Evolutionary conservation across 2,113 vertebrate species (phyloP).

Genomic region (Scomber japonicus): DNA sequence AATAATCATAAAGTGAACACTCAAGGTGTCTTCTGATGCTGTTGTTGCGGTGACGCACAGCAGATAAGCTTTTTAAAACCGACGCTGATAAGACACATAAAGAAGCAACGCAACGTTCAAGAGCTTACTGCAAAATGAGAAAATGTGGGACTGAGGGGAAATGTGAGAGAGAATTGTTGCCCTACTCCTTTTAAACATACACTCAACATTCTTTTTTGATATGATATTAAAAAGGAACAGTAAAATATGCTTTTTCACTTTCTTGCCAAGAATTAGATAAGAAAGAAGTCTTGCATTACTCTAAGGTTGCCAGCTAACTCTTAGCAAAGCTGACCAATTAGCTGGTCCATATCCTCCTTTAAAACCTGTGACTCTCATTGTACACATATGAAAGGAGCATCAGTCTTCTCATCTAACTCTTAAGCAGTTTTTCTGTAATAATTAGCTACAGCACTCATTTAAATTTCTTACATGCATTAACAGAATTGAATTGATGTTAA

Average conservation of each 20-base stretch:
- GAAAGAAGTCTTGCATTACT: background rate
- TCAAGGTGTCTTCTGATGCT: conserved; percentile 57
- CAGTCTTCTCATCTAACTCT: background rate
- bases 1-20: conserved; percentile 61
- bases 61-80: conserved; percentile 45
- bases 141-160: background rate
- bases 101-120: conserved; percentile 35
- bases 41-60: conserved; percentile 68
- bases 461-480: background rate
- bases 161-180: background rate
- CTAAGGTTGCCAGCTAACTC: background rate
- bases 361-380: too few relatives aligned
- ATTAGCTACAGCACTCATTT: background rate
- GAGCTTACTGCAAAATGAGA: background rate
- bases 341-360: too few relatives aligned
- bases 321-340: too few relatives aligned
- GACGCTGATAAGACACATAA: conserved; percentile 54
- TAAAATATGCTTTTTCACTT: background rate
- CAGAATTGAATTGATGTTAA: too few relatives aligned
- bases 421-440: background rate
- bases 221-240: background rate
- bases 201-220: background rate
- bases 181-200: too few relatives aligned
- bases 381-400: background rate
- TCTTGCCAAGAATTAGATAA: background rate